Evolutionary conservation across 2,888 invertebrate genomes (phyloP), one percentile per base, ranked within the genome.

Genomic region (Eurois occulta): DNA sequence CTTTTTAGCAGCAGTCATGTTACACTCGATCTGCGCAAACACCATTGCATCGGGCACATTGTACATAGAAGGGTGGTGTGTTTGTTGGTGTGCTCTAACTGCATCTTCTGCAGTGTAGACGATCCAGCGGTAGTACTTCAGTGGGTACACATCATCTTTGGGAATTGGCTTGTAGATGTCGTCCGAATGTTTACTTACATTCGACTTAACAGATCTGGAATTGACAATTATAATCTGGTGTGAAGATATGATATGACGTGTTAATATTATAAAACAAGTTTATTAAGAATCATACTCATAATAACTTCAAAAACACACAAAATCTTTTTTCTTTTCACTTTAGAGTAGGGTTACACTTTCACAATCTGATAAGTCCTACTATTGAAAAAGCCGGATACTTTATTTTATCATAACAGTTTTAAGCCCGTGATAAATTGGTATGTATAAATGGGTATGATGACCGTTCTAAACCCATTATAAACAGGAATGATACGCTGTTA

Each of bases 21-120:
- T 98, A 7, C 99, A 93, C 92, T 99, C 99, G 77, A 99, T 96
- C 58, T 97, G 95, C 6, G 98, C 97, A 85, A 97, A 97, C 0
- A 99, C 93, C 24, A 97, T 94, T 0, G 98, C 98, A 92, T 98
- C 97, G 0, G 98, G 98, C 58, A 97, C 94, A 94, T 99, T 98
- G 90, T 97, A 98, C 96, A 99, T 98, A 1, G 98, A 97, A 0
- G 99, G 98, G 92, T 98, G 98, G 93, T 99, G 98, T 0, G 98
- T 97, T 94, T 99, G 98, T 69, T 98, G 97, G 90, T 99, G 98
- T 78, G 97, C 97, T 82, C 97, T 95, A 24, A 99, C 96, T 0
- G 99, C 99, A 89, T 99, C 98, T 28, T 97, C 95, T 2, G 99
- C 97, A 0, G 98, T 94, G 94, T 98, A 98, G 3, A 95, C 90